A percentile compares a stretch with the other conserved stretches of the same genome.
Conservation (phyloP, 1,140 invertebrate species). For the Monomorium pharaonis region DNA sequence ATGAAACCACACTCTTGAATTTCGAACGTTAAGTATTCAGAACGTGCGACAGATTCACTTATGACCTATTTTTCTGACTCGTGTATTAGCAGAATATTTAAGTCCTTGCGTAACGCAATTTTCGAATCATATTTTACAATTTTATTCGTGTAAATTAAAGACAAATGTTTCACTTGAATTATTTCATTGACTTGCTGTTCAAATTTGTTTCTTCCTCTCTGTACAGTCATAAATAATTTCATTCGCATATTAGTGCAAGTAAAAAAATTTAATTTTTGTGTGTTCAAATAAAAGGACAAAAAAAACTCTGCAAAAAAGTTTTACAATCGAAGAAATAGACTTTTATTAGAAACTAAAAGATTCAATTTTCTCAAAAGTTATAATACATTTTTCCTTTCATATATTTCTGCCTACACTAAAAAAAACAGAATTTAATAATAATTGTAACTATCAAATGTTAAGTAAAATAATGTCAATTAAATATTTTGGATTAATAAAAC, state of each 20-base stretch:
- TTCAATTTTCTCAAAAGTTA: background rate
- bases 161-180: no score
- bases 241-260: background rate
- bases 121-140: background rate
- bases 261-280: background rate
- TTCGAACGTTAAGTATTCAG: constrained; percentile 4
- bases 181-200: no score
- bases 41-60: background rate
- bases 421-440: no score
- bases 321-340: background rate
- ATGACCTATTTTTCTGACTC: background rate
- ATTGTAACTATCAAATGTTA: no score
- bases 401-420: background rate
- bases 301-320: background rate
- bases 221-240: background rate
- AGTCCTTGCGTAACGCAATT: background rate
- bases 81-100: background rate
- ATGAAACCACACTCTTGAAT: background rate
- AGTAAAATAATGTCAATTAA: no score
- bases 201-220: background rate
- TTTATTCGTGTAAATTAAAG: background rate
- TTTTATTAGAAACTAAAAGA: background rate
- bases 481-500: no score
- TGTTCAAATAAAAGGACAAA: background rate
- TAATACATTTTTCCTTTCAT: background rate